Conservation (phyloP, 1,140 invertebrate species). For the Trichoplusia ni region DNA sequence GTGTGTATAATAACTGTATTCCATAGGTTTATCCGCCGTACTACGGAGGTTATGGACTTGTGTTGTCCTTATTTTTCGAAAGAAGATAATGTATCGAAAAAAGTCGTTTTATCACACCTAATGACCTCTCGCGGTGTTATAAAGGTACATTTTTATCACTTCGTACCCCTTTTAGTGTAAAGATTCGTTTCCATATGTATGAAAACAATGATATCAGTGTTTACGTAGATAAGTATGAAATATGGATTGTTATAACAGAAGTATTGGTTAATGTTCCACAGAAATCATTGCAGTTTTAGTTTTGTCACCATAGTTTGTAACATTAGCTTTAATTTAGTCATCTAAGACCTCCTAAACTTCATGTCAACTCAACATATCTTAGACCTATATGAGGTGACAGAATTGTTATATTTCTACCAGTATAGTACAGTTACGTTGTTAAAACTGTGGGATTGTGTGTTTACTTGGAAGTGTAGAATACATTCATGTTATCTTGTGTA, state of each 20-base stretch:
- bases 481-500: too few relatives aligned
- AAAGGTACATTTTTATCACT: slow-evolving; percentile 63
- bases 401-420: too few relatives aligned
- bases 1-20: slow-evolving; percentile 57
- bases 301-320: slow-evolving; percentile 7
- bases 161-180: slow-evolving; percentile 19
- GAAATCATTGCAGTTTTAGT: slow-evolving; percentile 17
- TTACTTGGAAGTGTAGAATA: too few relatives aligned
- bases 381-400: too few relatives aligned
- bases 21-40: slow-evolving; percentile 70
- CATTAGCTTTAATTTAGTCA: neutral
- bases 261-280: slow-evolving; percentile 17
- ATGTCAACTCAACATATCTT: too few relatives aligned
- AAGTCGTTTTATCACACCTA: slow-evolving; percentile 69
- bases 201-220: slow-evolving; percentile 70
- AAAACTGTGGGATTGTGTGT: too few relatives aligned
- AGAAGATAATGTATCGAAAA: slow-evolving; percentile 70
- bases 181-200: slow-evolving; percentile 43
- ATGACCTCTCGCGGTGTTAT: slow-evolving; percentile 68
- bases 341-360: neutral
- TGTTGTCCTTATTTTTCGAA: slow-evolving; percentile 70
- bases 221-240: slow-evolving; percentile 65
- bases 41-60: slow-evolving; percentile 77
- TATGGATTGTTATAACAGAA: slow-evolving; percentile 27
- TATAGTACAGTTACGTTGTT: too few relatives aligned